Evolutionary conservation across 2,888 invertebrate genomes (phyloP).

Genomic region (Drosophila neonasuta): DNA sequence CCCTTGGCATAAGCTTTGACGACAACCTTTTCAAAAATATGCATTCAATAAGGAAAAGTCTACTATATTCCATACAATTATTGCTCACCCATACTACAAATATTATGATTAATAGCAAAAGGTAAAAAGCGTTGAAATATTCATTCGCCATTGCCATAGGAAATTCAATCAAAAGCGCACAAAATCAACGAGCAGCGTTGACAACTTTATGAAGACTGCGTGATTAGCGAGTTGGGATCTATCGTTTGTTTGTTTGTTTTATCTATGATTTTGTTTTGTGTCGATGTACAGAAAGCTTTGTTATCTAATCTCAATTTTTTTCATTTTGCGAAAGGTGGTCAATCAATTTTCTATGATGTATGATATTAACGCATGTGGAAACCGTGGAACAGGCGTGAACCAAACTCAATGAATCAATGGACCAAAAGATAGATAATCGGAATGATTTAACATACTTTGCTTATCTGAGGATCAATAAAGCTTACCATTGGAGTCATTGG

Average conservation of each 20-base stretch:
- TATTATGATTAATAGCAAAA: neutral
- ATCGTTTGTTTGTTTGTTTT: constrained; percentile 6
- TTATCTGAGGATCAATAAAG: neutral
- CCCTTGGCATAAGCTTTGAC: neutral
- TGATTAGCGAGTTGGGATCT: constrained; percentile 8
- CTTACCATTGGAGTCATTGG: neutral
- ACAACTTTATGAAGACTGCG: constrained; percentile 28
- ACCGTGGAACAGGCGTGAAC: neutral
- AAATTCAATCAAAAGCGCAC: constrained; percentile 2
- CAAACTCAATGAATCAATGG: neutral
- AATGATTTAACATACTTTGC: neutral
- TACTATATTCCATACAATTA: neutral
- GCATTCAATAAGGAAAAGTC: neutral
- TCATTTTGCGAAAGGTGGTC: constrained; percentile 1
- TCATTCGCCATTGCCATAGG: constrained; percentile 3
- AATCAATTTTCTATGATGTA: constrained; percentile 7
- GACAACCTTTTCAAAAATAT: constrained; percentile 21
- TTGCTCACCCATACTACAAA: constrained; percentile 34
- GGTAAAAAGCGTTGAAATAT: constrained; percentile 5
- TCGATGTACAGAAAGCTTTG: constrained; percentile 5
- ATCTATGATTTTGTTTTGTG: constrained; percentile 5
- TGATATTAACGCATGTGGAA: neutral
- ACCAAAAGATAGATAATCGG: neutral
- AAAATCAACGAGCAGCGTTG: constrained; percentile 26
- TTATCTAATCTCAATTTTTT: constrained; percentile 17